phyloP scores from a whole-genome alignment of 2,888 invertebrate species.

The Limenitis camilla region DNA sequence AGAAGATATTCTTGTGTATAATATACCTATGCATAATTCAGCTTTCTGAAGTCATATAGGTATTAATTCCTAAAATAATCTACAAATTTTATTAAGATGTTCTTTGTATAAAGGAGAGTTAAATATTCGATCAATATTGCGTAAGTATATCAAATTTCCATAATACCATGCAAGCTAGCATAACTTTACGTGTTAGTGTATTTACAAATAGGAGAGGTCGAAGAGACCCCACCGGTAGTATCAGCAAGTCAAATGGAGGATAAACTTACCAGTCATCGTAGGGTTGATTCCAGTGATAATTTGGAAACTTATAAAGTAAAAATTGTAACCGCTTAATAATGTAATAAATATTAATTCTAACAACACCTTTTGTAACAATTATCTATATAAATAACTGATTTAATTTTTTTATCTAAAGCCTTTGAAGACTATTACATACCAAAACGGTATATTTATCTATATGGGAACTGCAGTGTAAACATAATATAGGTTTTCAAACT shows the following conservation, averaged over 20 bases:
- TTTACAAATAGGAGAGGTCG: conserved; percentile 56
- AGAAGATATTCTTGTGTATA: too few relatives aligned
- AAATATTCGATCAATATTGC: neutral
- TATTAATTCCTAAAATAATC: too few relatives aligned
- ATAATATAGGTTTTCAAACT: too few relatives aligned
- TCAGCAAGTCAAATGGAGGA: conserved; percentile 60
- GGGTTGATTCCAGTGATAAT: conserved; percentile 10
- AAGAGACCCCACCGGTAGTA: conserved; percentile 53
- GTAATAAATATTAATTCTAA: too few relatives aligned
- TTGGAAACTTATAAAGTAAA: neutral
- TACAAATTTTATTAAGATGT: too few relatives aligned
- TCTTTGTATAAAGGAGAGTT: too few relatives aligned
- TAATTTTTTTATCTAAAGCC: too few relatives aligned
- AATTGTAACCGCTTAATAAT: neutral
- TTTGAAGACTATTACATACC: too few relatives aligned
- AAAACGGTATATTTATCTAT: neutral
- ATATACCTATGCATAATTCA: too few relatives aligned
- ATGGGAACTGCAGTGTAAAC: neutral
- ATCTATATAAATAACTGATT: too few relatives aligned
- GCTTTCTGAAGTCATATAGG: too few relatives aligned
- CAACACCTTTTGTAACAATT: too few relatives aligned
- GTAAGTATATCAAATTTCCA: conserved; percentile 5
- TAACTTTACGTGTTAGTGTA: conserved; percentile 37
- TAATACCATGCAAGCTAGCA: conserved; percentile 22
- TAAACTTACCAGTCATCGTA: conserved; percentile 42